Conservation (phyloP, 2,888 invertebrate species). For the Synanthedon andrenaeformis region DNA sequence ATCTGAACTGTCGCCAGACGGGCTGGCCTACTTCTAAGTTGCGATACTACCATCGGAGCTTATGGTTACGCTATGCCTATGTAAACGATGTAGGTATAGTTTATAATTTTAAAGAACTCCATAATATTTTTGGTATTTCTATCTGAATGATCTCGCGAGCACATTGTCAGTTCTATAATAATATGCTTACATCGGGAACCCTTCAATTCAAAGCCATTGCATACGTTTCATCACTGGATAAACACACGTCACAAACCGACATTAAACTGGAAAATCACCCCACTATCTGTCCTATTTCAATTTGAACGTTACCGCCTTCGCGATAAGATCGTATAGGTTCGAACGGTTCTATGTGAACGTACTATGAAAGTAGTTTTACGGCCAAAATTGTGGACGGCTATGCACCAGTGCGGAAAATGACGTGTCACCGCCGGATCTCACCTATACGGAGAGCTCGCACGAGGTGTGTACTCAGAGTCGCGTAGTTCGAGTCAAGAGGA, state of each 20-base stretch:
- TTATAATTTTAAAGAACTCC: too few species aligned
- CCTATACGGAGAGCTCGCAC: background rate
- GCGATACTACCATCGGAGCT: too few species aligned
- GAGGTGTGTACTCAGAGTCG: too few species aligned
- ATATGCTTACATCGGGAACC: background rate
- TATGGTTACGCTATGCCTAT: too few species aligned
- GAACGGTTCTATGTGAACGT: background rate
- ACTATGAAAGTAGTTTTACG: background rate
- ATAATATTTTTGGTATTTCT: too few species aligned
- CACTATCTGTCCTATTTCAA: constrained; percentile 2
- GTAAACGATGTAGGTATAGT: too few species aligned
- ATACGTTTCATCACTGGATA: constrained; percentile 15
- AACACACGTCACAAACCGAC: constrained; percentile 18
- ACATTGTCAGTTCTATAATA: too few species aligned
- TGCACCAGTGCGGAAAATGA: constrained; percentile 57
- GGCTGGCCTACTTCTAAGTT: too few species aligned
- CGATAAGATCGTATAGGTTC: background rate
- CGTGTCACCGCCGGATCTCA: constrained; percentile 31
- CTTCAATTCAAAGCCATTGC: constrained; percentile 26
- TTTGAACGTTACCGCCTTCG: constrained; percentile 4
- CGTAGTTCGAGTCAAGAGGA: too few species aligned
- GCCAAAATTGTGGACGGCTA: constrained; percentile 8
- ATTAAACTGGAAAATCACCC: constrained; percentile 5
- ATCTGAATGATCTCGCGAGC: too few species aligned
- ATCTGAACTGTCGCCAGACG: too few species aligned